These are phyloP conservation scores for Cyclina sinensis DNA, from an alignment of 1,140 invertebrate genomes.

Conservation along the genomic window DNA sequence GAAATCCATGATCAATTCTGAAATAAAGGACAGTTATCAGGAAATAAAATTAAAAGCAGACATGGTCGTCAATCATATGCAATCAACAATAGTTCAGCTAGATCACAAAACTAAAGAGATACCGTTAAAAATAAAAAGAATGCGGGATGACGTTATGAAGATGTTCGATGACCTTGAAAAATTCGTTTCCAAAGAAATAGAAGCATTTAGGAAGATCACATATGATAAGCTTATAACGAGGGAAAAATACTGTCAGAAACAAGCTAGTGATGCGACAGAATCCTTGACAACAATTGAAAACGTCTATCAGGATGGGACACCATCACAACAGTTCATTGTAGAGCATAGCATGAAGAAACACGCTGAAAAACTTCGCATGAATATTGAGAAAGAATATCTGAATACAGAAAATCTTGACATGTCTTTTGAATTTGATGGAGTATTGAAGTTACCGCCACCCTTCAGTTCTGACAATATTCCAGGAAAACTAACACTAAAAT, in stretches of 20 bases:
- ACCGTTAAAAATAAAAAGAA: neutral
- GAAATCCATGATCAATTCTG: neutral
- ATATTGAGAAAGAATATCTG: too few species aligned
- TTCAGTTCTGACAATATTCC: neutral
- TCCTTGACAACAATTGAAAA: neutral
- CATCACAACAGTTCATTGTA: too few species aligned
- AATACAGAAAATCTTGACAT: neutral
- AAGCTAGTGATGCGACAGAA: too few species aligned
- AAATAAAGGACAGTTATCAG: neutral
- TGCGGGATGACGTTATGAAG: neutral
- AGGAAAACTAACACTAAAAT: neutral
- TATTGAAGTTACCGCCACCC: too few species aligned
- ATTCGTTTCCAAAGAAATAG: too few species aligned
- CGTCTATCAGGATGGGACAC: neutral
- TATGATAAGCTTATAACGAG: too few species aligned
- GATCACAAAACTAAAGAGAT: neutral
- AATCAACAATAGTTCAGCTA: too few species aligned
- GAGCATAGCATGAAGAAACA: too few species aligned
- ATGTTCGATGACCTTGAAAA: constrained; percentile 15
- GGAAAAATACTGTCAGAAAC: neutral
- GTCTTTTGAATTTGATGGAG: too few species aligned
- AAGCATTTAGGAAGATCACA: too few species aligned
- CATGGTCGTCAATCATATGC: too few species aligned
- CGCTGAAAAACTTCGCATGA: too few species aligned
- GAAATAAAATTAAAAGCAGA: neutral